Conservation (phyloP, 2,113 vertebrate species). For the Hydrochoerus hydrochaeris region DNA sequence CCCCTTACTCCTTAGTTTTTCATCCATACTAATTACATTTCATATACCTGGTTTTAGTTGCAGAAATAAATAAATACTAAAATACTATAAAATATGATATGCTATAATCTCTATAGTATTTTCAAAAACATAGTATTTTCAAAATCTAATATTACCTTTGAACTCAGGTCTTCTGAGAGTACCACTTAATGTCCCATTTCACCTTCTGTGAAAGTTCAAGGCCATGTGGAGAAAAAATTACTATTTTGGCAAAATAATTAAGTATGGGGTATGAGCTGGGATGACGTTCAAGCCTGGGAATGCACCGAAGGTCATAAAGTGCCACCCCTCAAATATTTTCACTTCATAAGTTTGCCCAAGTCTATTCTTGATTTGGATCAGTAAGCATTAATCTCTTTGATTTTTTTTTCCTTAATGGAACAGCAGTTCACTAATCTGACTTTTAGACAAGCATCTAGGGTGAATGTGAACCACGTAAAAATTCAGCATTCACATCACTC, state of each 20-base stretch:
- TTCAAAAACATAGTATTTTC: background rate
- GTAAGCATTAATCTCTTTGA: background rate
- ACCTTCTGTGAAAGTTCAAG: background rate
- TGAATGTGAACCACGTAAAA: background rate
- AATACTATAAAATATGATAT: background rate
- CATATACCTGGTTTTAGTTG: background rate
- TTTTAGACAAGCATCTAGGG: background rate
- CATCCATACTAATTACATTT: background rate
- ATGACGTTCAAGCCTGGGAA: background rate
- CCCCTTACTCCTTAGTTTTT: background rate
- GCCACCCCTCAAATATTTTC: background rate
- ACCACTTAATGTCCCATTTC: background rate
- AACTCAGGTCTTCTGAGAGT: background rate
- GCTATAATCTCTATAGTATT: background rate
- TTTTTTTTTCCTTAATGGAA: background rate
- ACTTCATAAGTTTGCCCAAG: background rate
- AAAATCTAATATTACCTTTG: background rate
- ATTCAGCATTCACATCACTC: background rate
- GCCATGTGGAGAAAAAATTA: background rate
- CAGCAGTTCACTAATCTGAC: background rate
- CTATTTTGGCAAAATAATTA: background rate
- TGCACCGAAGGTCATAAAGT: background rate
- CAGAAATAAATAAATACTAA: background rate
- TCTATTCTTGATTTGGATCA: background rate
- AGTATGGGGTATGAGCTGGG: background rate